A percentile compares a stretch with the other conserved stretches of the same genome.
These are phyloP conservation scores for Diplazon laetatorius DNA, from an alignment of 2,888 invertebrate genomes.

Conservation along the genomic window DNA sequence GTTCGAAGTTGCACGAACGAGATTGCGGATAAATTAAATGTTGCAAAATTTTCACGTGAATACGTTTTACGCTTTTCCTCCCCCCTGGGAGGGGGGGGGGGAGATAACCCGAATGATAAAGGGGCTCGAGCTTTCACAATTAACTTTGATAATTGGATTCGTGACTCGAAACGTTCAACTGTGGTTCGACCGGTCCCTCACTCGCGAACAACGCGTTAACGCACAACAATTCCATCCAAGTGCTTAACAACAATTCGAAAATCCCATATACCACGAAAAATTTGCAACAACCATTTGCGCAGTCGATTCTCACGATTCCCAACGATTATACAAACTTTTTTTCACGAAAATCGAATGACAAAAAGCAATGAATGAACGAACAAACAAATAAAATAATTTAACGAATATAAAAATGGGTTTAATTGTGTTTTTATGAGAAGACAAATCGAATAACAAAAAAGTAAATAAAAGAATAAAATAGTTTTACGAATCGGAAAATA, in stretches of 20 bases:
- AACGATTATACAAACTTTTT: neutral
- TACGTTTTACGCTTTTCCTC: neutral
- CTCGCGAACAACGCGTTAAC: constrained; percentile 2
- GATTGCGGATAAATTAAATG: constrained; percentile 33
- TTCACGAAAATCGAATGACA: neutral
- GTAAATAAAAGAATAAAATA: neutral
- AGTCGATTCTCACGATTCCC: neutral
- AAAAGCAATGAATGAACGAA: neutral
- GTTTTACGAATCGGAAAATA: neutral
- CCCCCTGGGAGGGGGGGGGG: too few relatives aligned
- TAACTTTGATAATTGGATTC: constrained; percentile 41
- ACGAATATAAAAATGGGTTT: neutral
- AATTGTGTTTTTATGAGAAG: too few relatives aligned
- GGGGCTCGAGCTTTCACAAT: constrained; percentile 26
- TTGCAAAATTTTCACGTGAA: constrained; percentile 20
- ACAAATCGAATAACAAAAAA: neutral
- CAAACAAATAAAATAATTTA: neutral
- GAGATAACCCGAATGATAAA: constrained; percentile 6
- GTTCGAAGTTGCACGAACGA: constrained; percentile 3
- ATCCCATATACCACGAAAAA: constrained; percentile 1
- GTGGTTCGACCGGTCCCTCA: neutral
- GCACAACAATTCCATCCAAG: neutral
- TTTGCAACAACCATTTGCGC: too few relatives aligned
- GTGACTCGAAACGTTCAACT: constrained; percentile 18
- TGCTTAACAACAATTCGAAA: constrained; percentile 6